These are phyloP conservation scores for Paraescarpia echinospica DNA, from an alignment of 1,140 invertebrate genomes.

Conservation along the genomic window DNA sequence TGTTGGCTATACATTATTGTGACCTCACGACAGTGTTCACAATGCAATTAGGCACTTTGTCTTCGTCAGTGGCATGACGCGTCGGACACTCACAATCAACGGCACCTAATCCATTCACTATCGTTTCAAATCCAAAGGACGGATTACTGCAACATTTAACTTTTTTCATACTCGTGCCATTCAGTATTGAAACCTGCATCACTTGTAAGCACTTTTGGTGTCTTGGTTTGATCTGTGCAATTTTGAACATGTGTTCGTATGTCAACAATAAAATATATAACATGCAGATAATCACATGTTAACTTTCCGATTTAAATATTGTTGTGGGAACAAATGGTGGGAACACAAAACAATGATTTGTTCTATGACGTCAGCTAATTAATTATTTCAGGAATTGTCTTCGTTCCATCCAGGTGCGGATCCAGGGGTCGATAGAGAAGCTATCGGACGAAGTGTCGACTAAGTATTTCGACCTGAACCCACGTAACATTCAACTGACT, in stretches of 20 bases:
- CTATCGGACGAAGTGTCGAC: not conserved
- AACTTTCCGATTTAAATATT: not conserved
- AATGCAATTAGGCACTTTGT: not conserved
- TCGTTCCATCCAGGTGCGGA: not conserved
- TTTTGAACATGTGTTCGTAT: not conserved
- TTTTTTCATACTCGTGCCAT: not conserved
- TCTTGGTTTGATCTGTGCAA: not conserved
- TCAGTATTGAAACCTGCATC: too few species aligned
- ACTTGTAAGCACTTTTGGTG: not conserved
- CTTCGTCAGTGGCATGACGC: not conserved
- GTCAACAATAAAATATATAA: not conserved
- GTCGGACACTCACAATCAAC: not conserved
- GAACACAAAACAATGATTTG: not conserved
- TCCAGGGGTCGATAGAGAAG: not conserved
- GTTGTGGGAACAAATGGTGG: not conserved
- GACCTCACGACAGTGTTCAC: not conserved
- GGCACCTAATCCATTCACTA: not conserved
- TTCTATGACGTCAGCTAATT: not conserved
- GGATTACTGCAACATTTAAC: too few species aligned
- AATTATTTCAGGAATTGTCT: not conserved
- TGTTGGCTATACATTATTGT: not conserved
- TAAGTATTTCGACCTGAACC: not conserved
- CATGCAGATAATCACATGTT: not conserved
- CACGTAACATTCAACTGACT: not conserved
- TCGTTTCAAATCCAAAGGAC: not conserved